Conservation (phyloP, 2,888 invertebrate species). For the Drosophila borealis region DNA sequence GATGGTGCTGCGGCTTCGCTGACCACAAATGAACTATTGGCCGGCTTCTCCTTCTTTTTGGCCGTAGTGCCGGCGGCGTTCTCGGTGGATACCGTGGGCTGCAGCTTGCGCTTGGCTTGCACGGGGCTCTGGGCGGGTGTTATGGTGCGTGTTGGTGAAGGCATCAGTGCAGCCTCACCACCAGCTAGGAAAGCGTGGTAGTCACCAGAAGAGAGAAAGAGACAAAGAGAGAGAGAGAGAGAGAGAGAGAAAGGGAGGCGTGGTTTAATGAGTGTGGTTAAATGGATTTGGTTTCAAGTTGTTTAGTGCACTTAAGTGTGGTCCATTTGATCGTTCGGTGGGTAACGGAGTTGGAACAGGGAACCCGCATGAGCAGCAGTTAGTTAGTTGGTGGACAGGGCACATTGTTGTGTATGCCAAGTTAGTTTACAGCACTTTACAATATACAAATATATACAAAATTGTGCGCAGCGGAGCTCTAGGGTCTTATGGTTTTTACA, state of each 20-base stretch:
- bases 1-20: slow-evolving; percentile 50
- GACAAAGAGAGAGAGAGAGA: slow-evolving; percentile 47
- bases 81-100: slow-evolving; percentile 90
- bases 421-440: slow-evolving; percentile 65
- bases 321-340: slow-evolving; percentile 29
- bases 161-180: slow-evolving; percentile 86
- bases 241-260: slow-evolving; percentile 62
- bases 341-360: slow-evolving; percentile 32
- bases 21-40: slow-evolving; percentile 72
- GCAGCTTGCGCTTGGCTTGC: slow-evolving; percentile 91
- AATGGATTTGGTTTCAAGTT: slow-evolving; percentile 68
- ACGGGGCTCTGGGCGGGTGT: slow-evolving; percentile 84
- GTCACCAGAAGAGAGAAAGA: slow-evolving; percentile 1
- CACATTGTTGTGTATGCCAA: slow-evolving; percentile 59
- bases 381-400: slow-evolving; percentile 51
- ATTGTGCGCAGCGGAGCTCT: slow-evolving; percentile 39
- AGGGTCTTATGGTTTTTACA: slow-evolving; percentile 44
- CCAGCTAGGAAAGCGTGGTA: slow-evolving; percentile 77
- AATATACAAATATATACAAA: slow-evolving; percentile 64
- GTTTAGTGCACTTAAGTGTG: slow-evolving; percentile 76
- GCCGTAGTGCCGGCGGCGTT: slow-evolving; percentile 86
- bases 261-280: slow-evolving; percentile 75
- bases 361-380: slow-evolving; percentile 51
- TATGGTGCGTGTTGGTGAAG: slow-evolving; percentile 87
- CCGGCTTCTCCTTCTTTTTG: slow-evolving; percentile 89